Base-by-base conservation (phyloP, 2,888 invertebrate species). In the Agonopterix heracliana region DNA sequence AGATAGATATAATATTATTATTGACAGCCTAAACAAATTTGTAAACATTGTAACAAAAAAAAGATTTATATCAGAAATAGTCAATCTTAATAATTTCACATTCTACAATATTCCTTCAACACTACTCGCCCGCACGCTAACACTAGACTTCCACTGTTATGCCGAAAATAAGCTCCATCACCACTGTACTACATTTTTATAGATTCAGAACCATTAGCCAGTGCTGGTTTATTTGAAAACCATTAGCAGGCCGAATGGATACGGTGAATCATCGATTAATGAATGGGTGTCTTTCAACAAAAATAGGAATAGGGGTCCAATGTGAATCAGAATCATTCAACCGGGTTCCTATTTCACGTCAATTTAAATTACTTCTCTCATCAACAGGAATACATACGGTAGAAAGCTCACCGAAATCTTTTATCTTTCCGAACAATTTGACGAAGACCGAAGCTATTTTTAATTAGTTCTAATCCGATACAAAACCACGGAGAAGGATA, bases 161-260 rank as follows among this genome's bases (percentile, higher is more conserved):
- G 26, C 38, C n/a, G n/a, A 49, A 48, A 52, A 46, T 42, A 5
- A 34, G 10, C 44, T 14, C 8, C 34, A 47, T 50, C 47, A 50
- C 45, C 44, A 34, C 12, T 50, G 59, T 69, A 69, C 62, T 62
- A 59, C 63, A 63, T 64, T 68, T 77, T 76, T 70, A 68, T 63
- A 68, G 74, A 74, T 73, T 71, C 71, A 62, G 64, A 66, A 60
- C 71, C 78, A 79, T 80, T 77, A 78, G 74, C 67, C 65, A 65
- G 60, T 63, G 59, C 61, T 63, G 74, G 76, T 81, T 78, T 82
- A 81, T 83, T 81, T 82, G 81, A 76, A 81, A 81, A 75, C 81
- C 81, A 81, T 82, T 81, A 79, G 78, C 74, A 68, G 60, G 57
- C 61, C 69, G 55, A 72, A 75, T 72, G 71, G 74, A 73, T 74